Conservation (phyloP, 2,113 vertebrate species). For the Myotis yumanensis region DNA sequence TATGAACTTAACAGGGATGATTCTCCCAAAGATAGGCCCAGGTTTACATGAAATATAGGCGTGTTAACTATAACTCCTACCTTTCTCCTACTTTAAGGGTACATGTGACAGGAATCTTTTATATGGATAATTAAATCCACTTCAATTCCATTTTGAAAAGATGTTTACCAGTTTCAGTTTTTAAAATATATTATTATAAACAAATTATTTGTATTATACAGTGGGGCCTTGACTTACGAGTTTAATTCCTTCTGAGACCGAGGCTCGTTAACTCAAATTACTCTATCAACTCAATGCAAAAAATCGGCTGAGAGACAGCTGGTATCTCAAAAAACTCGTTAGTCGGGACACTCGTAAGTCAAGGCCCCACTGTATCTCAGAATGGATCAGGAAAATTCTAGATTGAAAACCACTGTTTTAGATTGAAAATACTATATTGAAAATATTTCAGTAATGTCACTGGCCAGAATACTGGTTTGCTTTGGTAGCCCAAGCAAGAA, state of each 20-base stretch:
- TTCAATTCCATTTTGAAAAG: constrained; percentile 35
- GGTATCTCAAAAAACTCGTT: too few relatives aligned
- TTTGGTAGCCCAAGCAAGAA: background rate
- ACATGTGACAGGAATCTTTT: background rate
- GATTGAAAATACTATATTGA: background rate
- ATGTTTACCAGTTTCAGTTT: background rate
- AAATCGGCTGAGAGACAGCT: too few relatives aligned
- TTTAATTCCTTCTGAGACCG: too few relatives aligned
- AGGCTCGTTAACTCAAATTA: too few relatives aligned
- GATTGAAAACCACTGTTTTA: constrained; percentile 14
- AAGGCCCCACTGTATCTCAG: background rate
- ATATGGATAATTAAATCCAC: constrained; percentile 3
- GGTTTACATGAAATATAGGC: background rate
- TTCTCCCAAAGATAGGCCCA: background rate
- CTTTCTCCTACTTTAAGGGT: background rate
- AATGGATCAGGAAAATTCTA: background rate
- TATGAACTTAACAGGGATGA: background rate
- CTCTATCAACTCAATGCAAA: too few relatives aligned
- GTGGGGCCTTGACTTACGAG: too few relatives aligned
- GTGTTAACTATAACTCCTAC: background rate
- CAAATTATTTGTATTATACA: background rate
- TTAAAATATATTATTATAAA: background rate
- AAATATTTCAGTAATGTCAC: background rate
- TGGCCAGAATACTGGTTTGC: constrained; percentile 8
- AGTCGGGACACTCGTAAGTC: too few relatives aligned